Evolutionary conservation across 2,888 invertebrate genomes (phyloP), one percentile per base, ranked within the genome.

Genomic region (Andricus curvator): DNA sequence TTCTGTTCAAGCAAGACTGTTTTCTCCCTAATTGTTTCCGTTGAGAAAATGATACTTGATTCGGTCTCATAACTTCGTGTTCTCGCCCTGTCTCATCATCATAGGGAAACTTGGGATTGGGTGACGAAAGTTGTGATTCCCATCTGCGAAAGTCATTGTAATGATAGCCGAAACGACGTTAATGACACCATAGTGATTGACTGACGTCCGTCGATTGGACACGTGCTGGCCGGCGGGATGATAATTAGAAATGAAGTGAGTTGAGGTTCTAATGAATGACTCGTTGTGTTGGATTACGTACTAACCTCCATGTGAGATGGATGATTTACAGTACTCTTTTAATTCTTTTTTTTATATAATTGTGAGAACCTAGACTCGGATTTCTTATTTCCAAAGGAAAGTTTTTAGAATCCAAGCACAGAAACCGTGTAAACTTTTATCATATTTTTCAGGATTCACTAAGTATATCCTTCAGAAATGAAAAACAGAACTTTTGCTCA

Each of bases 201-300:
- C 88, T 84, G 13, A 68, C 83, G 84, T 84, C 80, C 78, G 80
- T 78, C 84, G 84, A 85, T 86, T 84, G 83, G 84, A 83, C 84
- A 83, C 80, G 80, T 81, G 81, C 82, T 81, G 37, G 5, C 82
- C 83, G 85, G 81, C 82, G 81, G 81, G 51, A 78, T 80, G 88
- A 84, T 86, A 89, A 88, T 88, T 87, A 88, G 85, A 88, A 86
- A 87, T 86, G 84, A 86, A 83, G 81, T 84, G 82, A 84, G 76
- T 85, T 80, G 33, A 81, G 78, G 56, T 81, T 85, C 84, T 87
- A 88, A 88, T 86, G 86, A 87, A 84, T 82, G 78, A 84, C 81
- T 67, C 33, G 41, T 41, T 67, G 66, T 37, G 9, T 67, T 41
- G 15, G 25, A 25, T 25, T 25, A 62, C 6, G 15, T 17, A 5